Conservation (phyloP, 2,113 vertebrate genomes). For the Sula dactylatra region DNA sequence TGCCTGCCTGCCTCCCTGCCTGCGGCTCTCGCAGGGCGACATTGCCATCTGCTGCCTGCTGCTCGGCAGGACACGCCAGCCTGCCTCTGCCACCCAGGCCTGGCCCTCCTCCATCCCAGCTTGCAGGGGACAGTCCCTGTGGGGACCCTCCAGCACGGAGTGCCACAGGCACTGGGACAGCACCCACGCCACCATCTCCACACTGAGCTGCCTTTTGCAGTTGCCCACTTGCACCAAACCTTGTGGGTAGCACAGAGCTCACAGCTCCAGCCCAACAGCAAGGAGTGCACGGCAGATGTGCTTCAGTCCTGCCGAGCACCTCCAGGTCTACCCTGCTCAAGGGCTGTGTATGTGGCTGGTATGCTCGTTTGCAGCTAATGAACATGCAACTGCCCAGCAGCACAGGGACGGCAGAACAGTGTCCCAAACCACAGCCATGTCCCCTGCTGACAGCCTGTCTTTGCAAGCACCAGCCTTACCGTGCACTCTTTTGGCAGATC, state of each 20-base stretch:
- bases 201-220: fast-evolving
- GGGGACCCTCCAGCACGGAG: not conserved
- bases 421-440: not conserved
- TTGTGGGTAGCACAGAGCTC: not conserved
- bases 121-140: too few species aligned
- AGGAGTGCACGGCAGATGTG: not conserved
- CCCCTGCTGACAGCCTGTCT: fast-evolving
- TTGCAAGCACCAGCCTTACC: not conserved
- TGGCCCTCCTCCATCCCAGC: not conserved
- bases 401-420: not conserved
- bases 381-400: not conserved
- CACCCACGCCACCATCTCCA: not conserved
- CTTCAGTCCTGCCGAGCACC: not conserved
- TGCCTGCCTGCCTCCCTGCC: not conserved
- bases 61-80: not conserved
- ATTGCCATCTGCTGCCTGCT: slow-evolving; percentile 60
- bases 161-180: not conserved
- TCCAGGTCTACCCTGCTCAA: not conserved
- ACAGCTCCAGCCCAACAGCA: not conserved
- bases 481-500: not conserved
- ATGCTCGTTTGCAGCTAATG: not conserved
- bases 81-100: not conserved
- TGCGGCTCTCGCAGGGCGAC: not conserved
- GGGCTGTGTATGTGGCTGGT: fast-evolving
- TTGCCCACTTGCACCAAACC: not conserved